Evolutionary conservation across 2,113 vertebrate species (phyloP).

Genomic region (Mola mola): DNA sequence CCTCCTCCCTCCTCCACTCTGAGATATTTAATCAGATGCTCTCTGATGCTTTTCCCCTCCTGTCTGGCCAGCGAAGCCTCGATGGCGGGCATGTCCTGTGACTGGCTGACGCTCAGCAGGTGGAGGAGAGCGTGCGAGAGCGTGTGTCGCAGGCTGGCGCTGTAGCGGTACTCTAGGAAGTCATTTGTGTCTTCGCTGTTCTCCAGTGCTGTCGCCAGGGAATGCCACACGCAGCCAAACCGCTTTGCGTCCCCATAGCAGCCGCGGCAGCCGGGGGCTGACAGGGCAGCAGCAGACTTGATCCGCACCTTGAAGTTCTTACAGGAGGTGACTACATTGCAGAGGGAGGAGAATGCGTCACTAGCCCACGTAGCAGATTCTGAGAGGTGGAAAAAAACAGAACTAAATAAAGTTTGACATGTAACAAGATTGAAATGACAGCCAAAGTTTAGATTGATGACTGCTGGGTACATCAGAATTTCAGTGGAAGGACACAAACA

Average conservation of each 20-base stretch:
- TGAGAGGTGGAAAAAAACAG: constrained; percentile 47
- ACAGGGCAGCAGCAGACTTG: constrained; percentile 91
- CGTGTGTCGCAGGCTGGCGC: constrained; percentile 88
- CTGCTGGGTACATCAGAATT: too few relatives aligned
- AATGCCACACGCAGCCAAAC: constrained; percentile 86
- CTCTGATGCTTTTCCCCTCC: constrained; percentile 70
- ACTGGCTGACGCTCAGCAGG: constrained; percentile 82
- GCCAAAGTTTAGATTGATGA: too few relatives aligned
- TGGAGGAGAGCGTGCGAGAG: constrained; percentile 90
- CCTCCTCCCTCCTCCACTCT: constrained; percentile 64
- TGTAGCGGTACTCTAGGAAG: constrained; percentile 96
- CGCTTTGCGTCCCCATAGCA: constrained; percentile 84
- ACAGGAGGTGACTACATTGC: constrained; percentile 90
- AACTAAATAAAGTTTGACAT: neutral
- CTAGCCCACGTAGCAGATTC: constrained; percentile 88
- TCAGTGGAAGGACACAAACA: too few relatives aligned
- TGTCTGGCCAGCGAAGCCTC: constrained; percentile 60
- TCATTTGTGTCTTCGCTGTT: constrained; percentile 91
- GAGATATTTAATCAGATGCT: constrained; percentile 85
- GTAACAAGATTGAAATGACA: neutral
- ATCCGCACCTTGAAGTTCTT: constrained; percentile 98
- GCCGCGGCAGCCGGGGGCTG: constrained; percentile 81
- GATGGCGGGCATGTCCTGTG: constrained; percentile 82
- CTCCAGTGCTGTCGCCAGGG: constrained; percentile 88
- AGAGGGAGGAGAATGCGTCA: constrained; percentile 87